These are phyloP conservation scores for Synanceia verrucosa DNA, from an alignment of 2,797 vertebrate genomes.

Conservation along the genomic window DNA sequence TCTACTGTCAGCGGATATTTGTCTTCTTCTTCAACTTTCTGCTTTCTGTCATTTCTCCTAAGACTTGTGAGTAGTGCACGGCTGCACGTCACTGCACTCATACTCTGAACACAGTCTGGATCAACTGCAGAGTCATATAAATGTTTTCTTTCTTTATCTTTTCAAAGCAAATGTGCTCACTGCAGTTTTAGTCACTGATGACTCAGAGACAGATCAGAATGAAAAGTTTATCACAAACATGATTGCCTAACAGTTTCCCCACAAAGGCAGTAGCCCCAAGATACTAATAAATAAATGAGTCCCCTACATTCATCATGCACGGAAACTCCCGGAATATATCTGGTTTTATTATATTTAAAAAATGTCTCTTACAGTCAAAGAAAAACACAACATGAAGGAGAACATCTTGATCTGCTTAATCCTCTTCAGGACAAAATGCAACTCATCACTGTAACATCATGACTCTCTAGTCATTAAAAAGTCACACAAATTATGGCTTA, in stretches of 20 bases:
- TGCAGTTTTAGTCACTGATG: slow-evolving; percentile 25
- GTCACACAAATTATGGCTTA: neutral
- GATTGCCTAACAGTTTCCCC: neutral
- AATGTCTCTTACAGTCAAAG: neutral
- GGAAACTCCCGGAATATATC: neutral
- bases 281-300: slow-evolving; percentile 5
- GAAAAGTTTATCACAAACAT: slow-evolving; percentile 8
- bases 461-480: neutral
- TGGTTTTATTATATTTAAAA: neutral
- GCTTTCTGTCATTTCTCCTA: neutral
- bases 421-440: neutral
- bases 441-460: neutral
- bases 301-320: neutral
- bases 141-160: slow-evolving; percentile 2
- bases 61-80: neutral
- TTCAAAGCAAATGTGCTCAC: neutral
- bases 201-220: slow-evolving; percentile 42
- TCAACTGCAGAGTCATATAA: neutral
- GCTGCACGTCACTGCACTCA: no score
- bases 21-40: neutral
- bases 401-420: neutral
- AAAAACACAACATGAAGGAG: neutral
- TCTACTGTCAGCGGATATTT: neutral
- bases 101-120: neutral
- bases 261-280: neutral